Evolutionary conservation across 1,140 invertebrate genomes (phyloP).

Genomic region (Drosophila subpulchrella): DNA sequence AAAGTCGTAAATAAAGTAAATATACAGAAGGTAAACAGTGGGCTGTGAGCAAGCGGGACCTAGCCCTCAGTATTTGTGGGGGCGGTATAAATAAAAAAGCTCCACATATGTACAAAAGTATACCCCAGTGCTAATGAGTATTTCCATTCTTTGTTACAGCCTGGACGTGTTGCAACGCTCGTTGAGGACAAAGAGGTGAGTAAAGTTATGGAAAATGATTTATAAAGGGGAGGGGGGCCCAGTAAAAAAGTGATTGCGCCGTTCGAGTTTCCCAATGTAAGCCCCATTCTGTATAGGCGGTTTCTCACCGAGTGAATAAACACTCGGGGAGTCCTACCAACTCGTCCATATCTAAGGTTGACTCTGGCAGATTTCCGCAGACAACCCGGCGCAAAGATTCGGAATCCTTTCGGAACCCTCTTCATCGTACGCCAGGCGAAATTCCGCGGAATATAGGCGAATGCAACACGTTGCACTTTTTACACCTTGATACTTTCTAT

Average conservation of each 20-base stretch:
- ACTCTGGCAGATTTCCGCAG: constrained; percentile 82
- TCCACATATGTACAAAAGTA: constrained; percentile 16
- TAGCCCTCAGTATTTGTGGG: constrained; percentile 32
- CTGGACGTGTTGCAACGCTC: constrained; percentile 91
- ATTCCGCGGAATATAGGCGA: constrained; percentile 80
- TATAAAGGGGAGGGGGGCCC: not conserved
- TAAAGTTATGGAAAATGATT: constrained; percentile 9
- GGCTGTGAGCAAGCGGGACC: constrained; percentile 12
- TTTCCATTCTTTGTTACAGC: constrained; percentile 86
- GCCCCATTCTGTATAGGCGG: constrained; percentile 77
- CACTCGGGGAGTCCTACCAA: constrained; percentile 30
- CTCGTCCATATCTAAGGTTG: constrained; percentile 73
- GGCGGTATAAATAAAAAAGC: constrained; percentile 21
- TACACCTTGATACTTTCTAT: constrained; percentile 83
- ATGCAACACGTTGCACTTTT: constrained; percentile 40
- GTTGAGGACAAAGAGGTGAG: constrained; percentile 90
- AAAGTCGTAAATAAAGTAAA: constrained; percentile 10
- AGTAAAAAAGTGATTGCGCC: constrained; percentile 17
- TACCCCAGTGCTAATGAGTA: constrained; percentile 15
- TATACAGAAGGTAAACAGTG: constrained; percentile 44
- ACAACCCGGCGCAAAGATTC: constrained; percentile 70
- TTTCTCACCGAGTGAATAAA: constrained; percentile 1
- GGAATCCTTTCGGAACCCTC: constrained; percentile 42
- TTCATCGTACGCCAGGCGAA: constrained; percentile 68
- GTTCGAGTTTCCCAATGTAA: constrained; percentile 77